These are phyloP conservation scores for Drosophila kambysellisi DNA, from an alignment of 2,888 invertebrate species.

Conservation along the genomic window DNA sequence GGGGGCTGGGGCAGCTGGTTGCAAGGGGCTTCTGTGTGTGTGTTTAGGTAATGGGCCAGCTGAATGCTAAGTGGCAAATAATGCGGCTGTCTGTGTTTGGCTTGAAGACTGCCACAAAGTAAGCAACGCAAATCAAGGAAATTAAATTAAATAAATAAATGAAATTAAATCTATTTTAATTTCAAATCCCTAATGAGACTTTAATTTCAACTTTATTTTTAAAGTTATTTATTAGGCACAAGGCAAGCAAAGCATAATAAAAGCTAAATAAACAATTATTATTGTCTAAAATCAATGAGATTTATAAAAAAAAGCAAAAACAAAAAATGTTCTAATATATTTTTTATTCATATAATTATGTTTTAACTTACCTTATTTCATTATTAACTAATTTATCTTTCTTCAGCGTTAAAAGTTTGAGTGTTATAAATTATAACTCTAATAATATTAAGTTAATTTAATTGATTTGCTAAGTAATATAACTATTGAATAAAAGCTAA, in stretches of 20 bases:
- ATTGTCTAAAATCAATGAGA: too few species aligned
- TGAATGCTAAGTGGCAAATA: neutral
- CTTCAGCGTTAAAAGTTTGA: too few species aligned
- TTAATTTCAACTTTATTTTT: neutral
- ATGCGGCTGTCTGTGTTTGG: neutral
- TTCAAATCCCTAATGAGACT: accelerated
- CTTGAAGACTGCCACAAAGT: neutral
- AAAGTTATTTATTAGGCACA: neutral
- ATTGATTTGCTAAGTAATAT: too few species aligned
- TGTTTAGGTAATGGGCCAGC: conserved; percentile 45
- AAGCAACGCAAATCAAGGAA: neutral
- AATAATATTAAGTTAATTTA: too few species aligned
- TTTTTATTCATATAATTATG: too few species aligned
- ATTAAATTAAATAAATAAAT: neutral
- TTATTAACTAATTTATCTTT: too few species aligned
- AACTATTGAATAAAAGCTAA: too few species aligned
- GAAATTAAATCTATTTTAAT: neutral
- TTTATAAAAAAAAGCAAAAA: too few species aligned
- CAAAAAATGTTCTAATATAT: too few species aligned
- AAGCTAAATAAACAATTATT: too few species aligned
- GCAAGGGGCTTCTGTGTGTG: conserved; percentile 8
- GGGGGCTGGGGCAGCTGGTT: neutral
- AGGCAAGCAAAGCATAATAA: neutral
- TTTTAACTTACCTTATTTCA: too few species aligned
- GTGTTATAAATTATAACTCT: too few species aligned